These are phyloP conservation scores for Drosophila multiciliata DNA, from an alignment of 2,888 invertebrate species.

Conservation along the genomic window DNA sequence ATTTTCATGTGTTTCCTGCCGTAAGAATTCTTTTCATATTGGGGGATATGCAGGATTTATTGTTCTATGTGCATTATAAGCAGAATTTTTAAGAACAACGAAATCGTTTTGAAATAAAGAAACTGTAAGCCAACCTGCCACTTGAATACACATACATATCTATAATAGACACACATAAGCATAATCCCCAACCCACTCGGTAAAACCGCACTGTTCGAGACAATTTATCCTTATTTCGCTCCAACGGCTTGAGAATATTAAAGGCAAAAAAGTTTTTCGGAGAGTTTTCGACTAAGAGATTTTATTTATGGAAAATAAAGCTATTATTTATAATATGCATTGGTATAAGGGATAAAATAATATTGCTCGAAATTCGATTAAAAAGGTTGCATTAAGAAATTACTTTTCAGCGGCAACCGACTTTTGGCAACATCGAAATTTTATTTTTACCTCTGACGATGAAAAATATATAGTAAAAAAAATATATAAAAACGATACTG, in stretches of 20 bases:
- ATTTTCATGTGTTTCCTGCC: neutral
- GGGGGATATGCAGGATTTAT: constrained; percentile 38
- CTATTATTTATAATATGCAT: neutral
- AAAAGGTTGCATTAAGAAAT: neutral
- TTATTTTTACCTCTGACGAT: constrained; percentile 5
- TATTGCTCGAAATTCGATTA: neutral
- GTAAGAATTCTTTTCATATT: constrained; percentile 6
- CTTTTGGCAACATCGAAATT: constrained; percentile 1
- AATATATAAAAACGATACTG: neutral
- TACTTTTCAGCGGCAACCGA: neutral
- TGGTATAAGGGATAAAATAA: neutral
- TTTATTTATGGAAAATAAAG: neutral
- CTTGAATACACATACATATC: constrained; percentile 35
- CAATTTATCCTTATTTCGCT: constrained; percentile 65
- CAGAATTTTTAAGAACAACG: constrained; percentile 39
- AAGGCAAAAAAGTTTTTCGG: constrained; percentile 7
- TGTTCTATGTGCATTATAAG: constrained; percentile 51
- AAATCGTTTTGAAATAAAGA: constrained; percentile 45
- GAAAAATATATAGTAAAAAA: constrained; percentile 17
- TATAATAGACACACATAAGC: constrained; percentile 32
- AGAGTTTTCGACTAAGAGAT: neutral
- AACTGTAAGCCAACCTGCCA: constrained; percentile 33
- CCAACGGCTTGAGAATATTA: constrained; percentile 35
- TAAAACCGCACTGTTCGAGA: constrained; percentile 4
- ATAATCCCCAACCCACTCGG: neutral